Evolutionary conservation across 2,797 vertebrate genomes (phyloP), one percentile per base, ranked within the genome.

Genomic region (Rhinophrynus dorsalis): DNA sequence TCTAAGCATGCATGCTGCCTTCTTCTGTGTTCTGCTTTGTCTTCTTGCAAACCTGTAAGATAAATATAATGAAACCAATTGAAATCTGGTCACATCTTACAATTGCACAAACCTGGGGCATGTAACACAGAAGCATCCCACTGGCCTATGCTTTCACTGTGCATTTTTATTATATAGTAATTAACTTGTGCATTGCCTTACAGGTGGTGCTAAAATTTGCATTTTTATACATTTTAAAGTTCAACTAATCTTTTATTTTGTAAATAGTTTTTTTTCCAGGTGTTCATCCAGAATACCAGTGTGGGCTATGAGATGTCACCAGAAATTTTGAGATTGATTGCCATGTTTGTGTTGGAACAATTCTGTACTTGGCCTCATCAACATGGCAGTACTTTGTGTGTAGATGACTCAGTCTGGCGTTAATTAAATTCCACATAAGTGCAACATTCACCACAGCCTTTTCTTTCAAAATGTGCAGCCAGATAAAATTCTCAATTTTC

Each of bases 1-100:
- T 79, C 86, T 91, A 90, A 90, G 86, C 90, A 84, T 86, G 91
- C 91, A 93, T 94, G 91, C 78, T 92, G 85, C 77, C 83, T 85
- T 91, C 85, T 82, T 86, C 85, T 80, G 85, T 81, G 69, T 77
- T 48, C 81, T 86, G 86, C 81, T 33, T 82, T 72, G 23, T 80
- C 76, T 73, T 24, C 44, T 64, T 72, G 32, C 76, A 81, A 77
- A 81, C 78, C 62, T 80, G 65, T 84, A 78, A 81, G 78, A 82
- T 72, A 59, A 24, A 57, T 42, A 78, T n/a, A 0, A 0, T 70
- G 77, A 79, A 67, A 32, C 71, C 78, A 79, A 80, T 77, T 81
- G 44, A 76, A 79, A 77, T 73, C 78, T 76, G 67, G 81, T 75
- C 67, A 75, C 57, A 21, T 79, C 59, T 2, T 72, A 78, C 20